phyloP scores from a whole-genome alignment of 2,113 vertebrate genomes.

The Leucopsar rothschildi region DNA sequence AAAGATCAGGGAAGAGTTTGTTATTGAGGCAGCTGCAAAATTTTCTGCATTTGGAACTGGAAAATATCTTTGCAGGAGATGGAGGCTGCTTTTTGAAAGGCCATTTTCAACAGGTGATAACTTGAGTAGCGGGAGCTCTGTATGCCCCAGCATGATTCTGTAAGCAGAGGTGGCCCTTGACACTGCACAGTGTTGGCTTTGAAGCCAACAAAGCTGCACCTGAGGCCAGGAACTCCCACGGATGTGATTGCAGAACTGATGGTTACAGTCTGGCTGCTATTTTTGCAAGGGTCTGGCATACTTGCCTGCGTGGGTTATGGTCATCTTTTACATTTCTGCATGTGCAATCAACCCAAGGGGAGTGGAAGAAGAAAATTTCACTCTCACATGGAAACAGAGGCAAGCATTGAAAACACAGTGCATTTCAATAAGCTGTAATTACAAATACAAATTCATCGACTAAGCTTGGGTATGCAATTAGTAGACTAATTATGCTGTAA shows the following conservation, averaged over 20 bases:
- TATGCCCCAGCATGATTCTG: background rate
- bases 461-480: constrained; percentile 32
- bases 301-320: background rate
- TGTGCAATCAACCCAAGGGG: background rate
- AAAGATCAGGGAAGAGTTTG: background rate
- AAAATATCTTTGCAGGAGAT: background rate
- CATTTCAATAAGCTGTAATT: constrained; percentile 48
- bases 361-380: background rate
- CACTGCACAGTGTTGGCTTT: background rate
- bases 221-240: background rate
- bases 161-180: background rate
- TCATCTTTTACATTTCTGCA: background rate
- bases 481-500: constrained; percentile 29
- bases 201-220: background rate
- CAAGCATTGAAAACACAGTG: background rate
- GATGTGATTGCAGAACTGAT: background rate
- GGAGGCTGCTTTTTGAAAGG: background rate
- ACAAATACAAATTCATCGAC: constrained; percentile 12
- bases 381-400: background rate
- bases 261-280: background rate
- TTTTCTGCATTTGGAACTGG: background rate
- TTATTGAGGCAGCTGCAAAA: background rate
- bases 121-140: background rate
- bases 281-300: background rate
- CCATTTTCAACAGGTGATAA: background rate